Evolutionary conservation across 2,888 invertebrate genomes (phyloP).

Genomic region (Agrochola macilenta): DNA sequence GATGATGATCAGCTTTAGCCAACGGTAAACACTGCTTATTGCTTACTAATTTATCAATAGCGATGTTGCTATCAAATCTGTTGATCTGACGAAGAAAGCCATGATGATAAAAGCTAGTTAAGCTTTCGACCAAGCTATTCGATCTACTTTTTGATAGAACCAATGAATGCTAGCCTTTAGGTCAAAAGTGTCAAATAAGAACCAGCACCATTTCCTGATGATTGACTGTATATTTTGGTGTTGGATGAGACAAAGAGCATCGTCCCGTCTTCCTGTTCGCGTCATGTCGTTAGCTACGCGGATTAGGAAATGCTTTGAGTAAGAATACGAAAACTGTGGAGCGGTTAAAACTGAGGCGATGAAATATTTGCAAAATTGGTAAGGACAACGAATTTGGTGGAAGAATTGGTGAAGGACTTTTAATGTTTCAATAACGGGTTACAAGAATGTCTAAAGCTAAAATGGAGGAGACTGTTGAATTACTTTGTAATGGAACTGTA

Average conservation of each 20-base stretch:
- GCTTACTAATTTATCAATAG: neutral
- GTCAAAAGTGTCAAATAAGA: neutral
- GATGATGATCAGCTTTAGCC: neutral
- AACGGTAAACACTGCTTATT: neutral
- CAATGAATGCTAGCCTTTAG: too few species aligned
- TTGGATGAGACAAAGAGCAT: constrained; percentile 48
- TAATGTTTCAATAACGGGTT: neutral
- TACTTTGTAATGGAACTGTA: neutral
- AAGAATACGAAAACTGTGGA: constrained; percentile 53
- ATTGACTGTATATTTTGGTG: constrained; percentile 60
- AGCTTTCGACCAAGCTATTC: neutral
- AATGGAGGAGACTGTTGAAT: neutral
- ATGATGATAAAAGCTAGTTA: neutral
- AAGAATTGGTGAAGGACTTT: neutral
- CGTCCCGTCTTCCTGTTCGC: constrained; percentile 63
- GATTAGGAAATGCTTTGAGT: constrained; percentile 57
- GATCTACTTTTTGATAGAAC: neutral
- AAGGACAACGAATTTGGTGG: neutral
- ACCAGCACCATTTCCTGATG: constrained; percentile 33
- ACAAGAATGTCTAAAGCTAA: neutral
- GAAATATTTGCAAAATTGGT: neutral
- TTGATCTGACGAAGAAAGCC: neutral
- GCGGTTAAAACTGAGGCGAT: neutral
- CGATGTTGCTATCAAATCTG: neutral
- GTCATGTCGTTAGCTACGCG: constrained; percentile 68